phyloP scores from a whole-genome alignment of 1,140 invertebrate genomes.

The Pollicipes pollicipes region DNA sequence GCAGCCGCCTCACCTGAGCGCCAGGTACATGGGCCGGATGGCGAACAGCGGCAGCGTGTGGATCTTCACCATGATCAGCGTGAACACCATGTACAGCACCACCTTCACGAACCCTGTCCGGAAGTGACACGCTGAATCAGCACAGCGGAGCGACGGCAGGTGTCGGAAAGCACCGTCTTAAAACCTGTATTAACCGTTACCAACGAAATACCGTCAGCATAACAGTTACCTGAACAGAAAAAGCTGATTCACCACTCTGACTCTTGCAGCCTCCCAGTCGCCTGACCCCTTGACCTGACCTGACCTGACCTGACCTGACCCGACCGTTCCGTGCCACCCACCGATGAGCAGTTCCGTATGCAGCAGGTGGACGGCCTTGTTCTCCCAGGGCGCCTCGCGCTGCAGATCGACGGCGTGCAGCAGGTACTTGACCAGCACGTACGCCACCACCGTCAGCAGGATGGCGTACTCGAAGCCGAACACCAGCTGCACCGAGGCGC shows the following conservation, averaged over 20 bases:
- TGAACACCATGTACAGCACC: constrained; percentile 79
- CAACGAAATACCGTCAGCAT: no score
- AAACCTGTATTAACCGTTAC: no score
- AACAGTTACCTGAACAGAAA: no score
- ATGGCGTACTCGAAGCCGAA: constrained; percentile 99
- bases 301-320: no score
- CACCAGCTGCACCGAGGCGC: constrained; percentile 92
- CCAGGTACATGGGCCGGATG: constrained; percentile 96
- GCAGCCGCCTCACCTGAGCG: constrained; percentile 65
- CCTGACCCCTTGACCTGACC: no score
- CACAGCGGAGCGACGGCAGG: constrained; percentile 14
- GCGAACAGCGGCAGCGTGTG: constrained; percentile 97
- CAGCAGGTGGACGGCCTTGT: constrained; percentile 90
- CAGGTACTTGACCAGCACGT: constrained; percentile 88
- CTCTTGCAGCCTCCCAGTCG: no score
- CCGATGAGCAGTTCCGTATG: constrained; percentile 95
- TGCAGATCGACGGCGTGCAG: constrained; percentile 85
- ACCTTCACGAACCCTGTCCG: constrained; percentile 60
- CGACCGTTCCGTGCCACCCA: no score
- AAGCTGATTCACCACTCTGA: no score
- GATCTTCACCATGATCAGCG: constrained; percentile 89
- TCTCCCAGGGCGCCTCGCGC: constrained; percentile 96
- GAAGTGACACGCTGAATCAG: no score
- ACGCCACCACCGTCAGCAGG: constrained; percentile 77
- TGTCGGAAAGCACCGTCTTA: background rate